These are phyloP conservation scores for Drosophila funebris DNA, from an alignment of 1,140 invertebrate genomes.

Conservation along the genomic window DNA sequence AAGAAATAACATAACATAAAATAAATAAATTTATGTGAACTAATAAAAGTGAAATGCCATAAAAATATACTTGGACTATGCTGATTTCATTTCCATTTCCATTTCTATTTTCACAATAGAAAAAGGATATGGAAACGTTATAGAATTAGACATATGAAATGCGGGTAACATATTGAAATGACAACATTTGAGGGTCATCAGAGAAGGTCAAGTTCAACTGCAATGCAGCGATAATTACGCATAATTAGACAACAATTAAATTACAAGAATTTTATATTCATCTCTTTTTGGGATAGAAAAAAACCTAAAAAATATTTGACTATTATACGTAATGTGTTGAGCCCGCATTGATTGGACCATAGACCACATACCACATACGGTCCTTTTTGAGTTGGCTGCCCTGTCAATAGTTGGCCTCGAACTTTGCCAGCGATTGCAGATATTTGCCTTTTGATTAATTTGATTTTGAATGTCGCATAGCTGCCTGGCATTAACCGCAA, in stretches of 20 bases:
- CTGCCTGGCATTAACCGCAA: constrained; percentile 55
- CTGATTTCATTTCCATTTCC: constrained; percentile 19
- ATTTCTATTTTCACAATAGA: no score
- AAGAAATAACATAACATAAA: constrained; percentile 57
- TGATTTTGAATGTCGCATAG: constrained; percentile 52
- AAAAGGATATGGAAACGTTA: constrained; percentile 53
- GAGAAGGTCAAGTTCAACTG: constrained; percentile 71
- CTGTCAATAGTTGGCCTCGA: constrained; percentile 14
- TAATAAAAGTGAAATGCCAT: constrained; percentile 75
- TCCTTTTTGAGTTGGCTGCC: background rate
- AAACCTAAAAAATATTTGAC: constrained; percentile 36
- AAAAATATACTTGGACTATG: constrained; percentile 48
- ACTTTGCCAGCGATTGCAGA: constrained; percentile 32
- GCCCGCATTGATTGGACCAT: constrained; percentile 21
- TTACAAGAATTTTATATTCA: constrained; percentile 19
- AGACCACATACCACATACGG: background rate
- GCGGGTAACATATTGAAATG: constrained; percentile 49
- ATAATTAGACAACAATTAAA: constrained; percentile 57
- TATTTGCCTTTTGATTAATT: constrained; percentile 56
- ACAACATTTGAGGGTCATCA: background rate
- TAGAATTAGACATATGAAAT: constrained; percentile 33
- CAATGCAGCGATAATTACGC: constrained; percentile 54
- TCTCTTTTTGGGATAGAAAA: constrained; percentile 25
- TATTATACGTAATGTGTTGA: constrained; percentile 28
- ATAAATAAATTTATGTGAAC: constrained; percentile 71